phyloP scores from a whole-genome alignment of 2,797 vertebrate species.

The Sardinella longiceps region DNA sequence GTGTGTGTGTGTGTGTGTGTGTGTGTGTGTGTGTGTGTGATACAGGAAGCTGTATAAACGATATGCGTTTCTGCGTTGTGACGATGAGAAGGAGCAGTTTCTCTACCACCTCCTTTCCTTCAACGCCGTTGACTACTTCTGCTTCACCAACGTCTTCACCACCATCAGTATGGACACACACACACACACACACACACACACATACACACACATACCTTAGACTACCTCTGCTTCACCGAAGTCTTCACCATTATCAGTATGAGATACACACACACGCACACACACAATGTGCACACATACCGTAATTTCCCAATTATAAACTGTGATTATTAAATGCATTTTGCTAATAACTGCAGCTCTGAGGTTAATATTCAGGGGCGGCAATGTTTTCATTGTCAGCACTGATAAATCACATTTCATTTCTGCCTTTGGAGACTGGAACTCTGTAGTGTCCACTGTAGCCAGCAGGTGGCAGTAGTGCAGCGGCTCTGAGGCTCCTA shows the following conservation, averaged over 20 bases:
- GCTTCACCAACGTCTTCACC: constrained; percentile 98
- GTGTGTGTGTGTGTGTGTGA: constrained; percentile 23
- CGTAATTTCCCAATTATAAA: too few species aligned
- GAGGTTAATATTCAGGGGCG: too few species aligned
- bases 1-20: neutral
- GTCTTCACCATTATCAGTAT: too few species aligned
- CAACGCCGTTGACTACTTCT: constrained; percentile 98
- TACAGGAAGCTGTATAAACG: constrained; percentile 96
- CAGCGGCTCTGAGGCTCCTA: too few species aligned
- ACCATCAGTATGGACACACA: constrained; percentile 89
- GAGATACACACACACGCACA: neutral
- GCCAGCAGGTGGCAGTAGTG: too few species aligned
- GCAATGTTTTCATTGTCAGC: too few species aligned
- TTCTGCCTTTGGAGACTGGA: too few species aligned
- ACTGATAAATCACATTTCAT: too few species aligned
- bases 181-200: neutral
- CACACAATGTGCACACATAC: neutral
- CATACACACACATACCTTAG: neutral
- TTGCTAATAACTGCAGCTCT: too few species aligned
- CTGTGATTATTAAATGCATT: too few species aligned
- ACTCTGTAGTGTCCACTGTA: too few species aligned
- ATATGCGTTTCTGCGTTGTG: constrained; percentile 96
- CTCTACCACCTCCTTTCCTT: constrained; percentile 98
- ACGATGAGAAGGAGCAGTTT: constrained; percentile 99
- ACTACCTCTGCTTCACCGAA: too few species aligned